phyloP scores from a whole-genome alignment of 53 echinoderm and acorn worm species.

The Hippasteria phrygiana region DNA sequence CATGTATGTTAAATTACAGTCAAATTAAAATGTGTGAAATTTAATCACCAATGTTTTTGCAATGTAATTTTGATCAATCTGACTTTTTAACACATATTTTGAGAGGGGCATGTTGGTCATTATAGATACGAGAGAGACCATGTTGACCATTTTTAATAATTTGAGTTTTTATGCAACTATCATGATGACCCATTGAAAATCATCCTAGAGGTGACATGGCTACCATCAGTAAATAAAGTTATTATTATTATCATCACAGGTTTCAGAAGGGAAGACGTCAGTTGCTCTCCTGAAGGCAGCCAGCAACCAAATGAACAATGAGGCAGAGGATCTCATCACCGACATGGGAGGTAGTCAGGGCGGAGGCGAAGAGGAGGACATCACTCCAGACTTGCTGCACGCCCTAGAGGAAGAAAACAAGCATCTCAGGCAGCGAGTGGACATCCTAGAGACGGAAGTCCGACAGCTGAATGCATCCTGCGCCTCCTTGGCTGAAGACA shows the following conservation, averaged over 20 bases:
- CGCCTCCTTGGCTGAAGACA: conserved; percentile 77
- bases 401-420: conserved; percentile 81
- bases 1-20: too few relatives aligned
- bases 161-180: neutral
- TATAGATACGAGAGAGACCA: too few relatives aligned
- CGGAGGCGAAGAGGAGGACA: conserved; percentile 58
- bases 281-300: conserved; percentile 83
- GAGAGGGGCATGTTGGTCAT: too few relatives aligned
- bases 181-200: too few relatives aligned
- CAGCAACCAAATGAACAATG: conserved; percentile 64
- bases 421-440: conserved; percentile 73
- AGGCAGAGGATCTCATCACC: conserved; percentile 79
- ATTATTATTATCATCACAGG: conserved; percentile 46
- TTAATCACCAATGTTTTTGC: too few relatives aligned
- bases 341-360: conserved; percentile 72
- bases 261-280: conserved; percentile 82
- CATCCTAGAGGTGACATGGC: too few relatives aligned
- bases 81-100: too few relatives aligned
- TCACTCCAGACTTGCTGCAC: conserved; percentile 78
- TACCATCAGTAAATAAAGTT: too few relatives aligned
- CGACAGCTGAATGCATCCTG: conserved; percentile 66
- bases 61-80: too few relatives aligned
- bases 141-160: neutral
- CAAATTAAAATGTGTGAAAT: too few relatives aligned
- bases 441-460: conserved; percentile 76